Conservation (phyloP, 2,888 invertebrate genomes). For the Sicus ferrugineus region DNA sequence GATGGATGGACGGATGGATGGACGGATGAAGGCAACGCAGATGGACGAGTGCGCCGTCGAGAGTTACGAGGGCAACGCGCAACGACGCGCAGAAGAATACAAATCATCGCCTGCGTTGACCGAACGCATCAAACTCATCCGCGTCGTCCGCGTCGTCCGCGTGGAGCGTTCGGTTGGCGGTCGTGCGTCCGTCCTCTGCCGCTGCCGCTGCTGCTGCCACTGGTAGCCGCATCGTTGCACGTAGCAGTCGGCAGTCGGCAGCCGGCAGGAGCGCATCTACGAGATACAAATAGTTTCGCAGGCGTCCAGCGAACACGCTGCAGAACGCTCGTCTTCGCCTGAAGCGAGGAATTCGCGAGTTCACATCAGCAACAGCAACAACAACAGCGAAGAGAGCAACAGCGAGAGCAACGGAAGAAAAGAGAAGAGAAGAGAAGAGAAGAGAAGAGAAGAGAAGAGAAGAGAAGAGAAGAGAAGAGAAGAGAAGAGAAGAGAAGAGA, state of each 20-base stretch:
- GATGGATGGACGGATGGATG: background rate
- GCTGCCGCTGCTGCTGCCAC: background rate
- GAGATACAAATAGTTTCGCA: slow-evolving; percentile 25
- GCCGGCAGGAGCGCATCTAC: slow-evolving; percentile 20
- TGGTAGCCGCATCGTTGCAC: background rate
- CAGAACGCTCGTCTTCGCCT: slow-evolving; percentile 32
- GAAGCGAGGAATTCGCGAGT: slow-evolving; percentile 18
- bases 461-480: background rate
- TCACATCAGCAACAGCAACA: background rate
- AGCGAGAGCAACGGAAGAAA: background rate
- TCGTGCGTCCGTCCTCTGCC: background rate
- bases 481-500: background rate
- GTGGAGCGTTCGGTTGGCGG: background rate
- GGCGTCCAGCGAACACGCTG: slow-evolving; percentile 16
- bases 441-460: background rate
- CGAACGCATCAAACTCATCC: slow-evolving; percentile 6
- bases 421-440: background rate
- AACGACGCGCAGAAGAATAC: slow-evolving; percentile 27
- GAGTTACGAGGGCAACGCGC: slow-evolving; percentile 30
- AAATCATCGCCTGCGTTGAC: slow-evolving; percentile 20
- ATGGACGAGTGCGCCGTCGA: slow-evolving; percentile 16
- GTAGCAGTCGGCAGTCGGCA: slow-evolving; percentile 8
- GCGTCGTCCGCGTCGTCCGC: too few relatives aligned
- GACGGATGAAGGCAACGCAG: too few relatives aligned
- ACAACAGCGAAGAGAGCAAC: background rate